Evolutionary conservation across 2,113 vertebrate species (phyloP).

Genomic region (Ardeotis arabs): DNA sequence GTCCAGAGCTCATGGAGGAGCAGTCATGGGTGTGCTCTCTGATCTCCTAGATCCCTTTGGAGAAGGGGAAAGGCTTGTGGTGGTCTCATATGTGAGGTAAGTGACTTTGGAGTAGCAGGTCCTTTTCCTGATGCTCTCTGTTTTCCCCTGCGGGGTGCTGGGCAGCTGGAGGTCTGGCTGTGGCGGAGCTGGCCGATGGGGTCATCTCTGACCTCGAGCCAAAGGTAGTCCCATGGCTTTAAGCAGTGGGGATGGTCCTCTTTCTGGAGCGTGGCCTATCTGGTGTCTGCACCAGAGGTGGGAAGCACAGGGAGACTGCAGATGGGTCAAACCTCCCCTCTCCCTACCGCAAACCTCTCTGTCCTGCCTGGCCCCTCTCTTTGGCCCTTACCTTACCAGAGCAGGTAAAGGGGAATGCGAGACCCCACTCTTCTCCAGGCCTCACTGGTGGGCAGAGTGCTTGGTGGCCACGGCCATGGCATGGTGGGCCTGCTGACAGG

Average conservation of each 20-base stretch:
- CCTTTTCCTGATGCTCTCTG: not conserved
- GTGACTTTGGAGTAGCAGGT: not conserved
- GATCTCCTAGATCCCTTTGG: not conserved
- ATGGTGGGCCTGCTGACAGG: not conserved
- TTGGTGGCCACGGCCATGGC: not conserved
- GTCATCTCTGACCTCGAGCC: not conserved
- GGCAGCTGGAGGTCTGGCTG: not conserved
- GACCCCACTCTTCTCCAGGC: not conserved
- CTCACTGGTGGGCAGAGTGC: not conserved
- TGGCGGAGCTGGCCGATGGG: not conserved
- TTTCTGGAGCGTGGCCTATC: accelerated
- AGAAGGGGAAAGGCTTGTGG: not conserved
- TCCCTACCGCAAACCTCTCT: not conserved
- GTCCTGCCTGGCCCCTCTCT: not conserved
- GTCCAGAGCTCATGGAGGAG: not conserved
- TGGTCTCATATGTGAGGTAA: not conserved
- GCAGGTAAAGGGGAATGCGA: not conserved
- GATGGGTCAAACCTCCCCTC: not conserved
- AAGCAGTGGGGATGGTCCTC: not conserved
- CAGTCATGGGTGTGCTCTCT: not conserved
- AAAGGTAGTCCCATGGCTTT: not conserved
- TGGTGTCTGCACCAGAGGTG: not conserved
- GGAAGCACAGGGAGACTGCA: not conserved
- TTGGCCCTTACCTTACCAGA: not conserved
- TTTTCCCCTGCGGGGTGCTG: not conserved